phyloP scores from a whole-genome alignment of 37 sponge, comb jelly and placozoan genomes.

The Chondrilla cf. caribensis region DNA sequence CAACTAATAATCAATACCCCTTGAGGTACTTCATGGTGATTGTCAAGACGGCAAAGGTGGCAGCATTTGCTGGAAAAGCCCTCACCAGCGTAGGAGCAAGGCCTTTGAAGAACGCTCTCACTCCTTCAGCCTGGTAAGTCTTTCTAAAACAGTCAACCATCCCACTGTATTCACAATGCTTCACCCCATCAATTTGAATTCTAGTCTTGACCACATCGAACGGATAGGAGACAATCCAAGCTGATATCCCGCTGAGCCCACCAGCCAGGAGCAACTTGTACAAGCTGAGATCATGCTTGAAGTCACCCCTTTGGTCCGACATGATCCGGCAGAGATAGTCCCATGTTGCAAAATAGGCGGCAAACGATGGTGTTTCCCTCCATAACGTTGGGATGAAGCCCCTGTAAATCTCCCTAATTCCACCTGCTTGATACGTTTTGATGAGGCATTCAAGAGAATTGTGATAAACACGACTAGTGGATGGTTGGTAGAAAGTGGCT shows the following conservation, averaged over 20 bases:
- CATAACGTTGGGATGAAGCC: slow-evolving; percentile 45
- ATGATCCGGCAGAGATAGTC: slow-evolving; percentile 51
- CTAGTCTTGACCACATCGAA: slow-evolving; percentile 73
- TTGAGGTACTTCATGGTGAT: no score
- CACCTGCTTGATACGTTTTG: slow-evolving; percentile 38
- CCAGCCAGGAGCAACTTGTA: slow-evolving; percentile 38
- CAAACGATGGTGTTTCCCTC: slow-evolving; percentile 60
- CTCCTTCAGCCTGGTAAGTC: slow-evolving; percentile 51
- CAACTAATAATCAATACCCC: no score
- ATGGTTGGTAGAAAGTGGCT: not conserved
- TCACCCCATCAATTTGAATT: slow-evolving; percentile 57
- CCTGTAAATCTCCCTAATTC: slow-evolving; percentile 32
- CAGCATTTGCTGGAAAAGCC: slow-evolving; percentile 80
- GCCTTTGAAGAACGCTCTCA: slow-evolving; percentile 50
- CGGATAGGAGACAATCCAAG: slow-evolving; percentile 62
- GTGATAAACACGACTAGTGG: not conserved
- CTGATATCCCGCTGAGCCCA: slow-evolving; percentile 42
- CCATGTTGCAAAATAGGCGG: slow-evolving; percentile 59
- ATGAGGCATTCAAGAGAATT: slow-evolving; percentile 35
- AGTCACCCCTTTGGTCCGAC: not conserved
- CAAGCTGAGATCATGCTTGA: slow-evolving; percentile 14
- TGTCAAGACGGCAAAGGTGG: slow-evolving; percentile 43
- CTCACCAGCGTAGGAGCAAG: slow-evolving; percentile 44
- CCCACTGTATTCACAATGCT: slow-evolving; percentile 36
- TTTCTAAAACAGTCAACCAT: slow-evolving; percentile 63